phyloP scores from a whole-genome alignment of 2,113 vertebrate genomes.

The Ceyx margarethae region DNA sequence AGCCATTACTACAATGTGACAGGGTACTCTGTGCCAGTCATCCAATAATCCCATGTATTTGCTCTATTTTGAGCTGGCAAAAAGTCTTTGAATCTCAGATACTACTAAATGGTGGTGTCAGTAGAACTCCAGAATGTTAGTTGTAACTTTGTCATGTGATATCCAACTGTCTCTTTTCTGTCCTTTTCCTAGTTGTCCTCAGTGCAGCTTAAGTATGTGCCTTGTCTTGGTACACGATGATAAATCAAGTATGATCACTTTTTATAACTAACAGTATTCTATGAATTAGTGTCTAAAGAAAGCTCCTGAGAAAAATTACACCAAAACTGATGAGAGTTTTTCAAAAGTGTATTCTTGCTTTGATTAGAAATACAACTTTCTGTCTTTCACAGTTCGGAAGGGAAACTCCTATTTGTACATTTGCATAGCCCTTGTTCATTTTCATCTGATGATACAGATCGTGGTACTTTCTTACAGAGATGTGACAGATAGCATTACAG shows the following conservation, averaged over 20 bases:
- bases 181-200: neutral
- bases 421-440: neutral
- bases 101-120: neutral
- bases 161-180: neutral
- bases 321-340: neutral
- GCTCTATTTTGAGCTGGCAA: neutral
- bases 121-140: neutral
- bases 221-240: neutral
- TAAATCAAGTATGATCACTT: neutral
- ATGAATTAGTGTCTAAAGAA: neutral
- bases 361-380: neutral
- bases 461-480: constrained; percentile 48
- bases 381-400: neutral
- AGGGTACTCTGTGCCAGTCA: neutral
- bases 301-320: neutral
- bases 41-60: neutral
- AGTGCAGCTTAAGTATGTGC: neutral
- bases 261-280: neutral
- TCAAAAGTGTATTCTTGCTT: neutral
- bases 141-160: neutral
- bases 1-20: neutral
- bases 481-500: constrained; percentile 65
- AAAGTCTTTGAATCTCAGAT: neutral
- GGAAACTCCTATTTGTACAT: neutral
- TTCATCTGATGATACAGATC: constrained; percentile 14